Base-by-base conservation (phyloP, 1,140 invertebrate genomes). In the Sitophilus oryzae region DNA sequence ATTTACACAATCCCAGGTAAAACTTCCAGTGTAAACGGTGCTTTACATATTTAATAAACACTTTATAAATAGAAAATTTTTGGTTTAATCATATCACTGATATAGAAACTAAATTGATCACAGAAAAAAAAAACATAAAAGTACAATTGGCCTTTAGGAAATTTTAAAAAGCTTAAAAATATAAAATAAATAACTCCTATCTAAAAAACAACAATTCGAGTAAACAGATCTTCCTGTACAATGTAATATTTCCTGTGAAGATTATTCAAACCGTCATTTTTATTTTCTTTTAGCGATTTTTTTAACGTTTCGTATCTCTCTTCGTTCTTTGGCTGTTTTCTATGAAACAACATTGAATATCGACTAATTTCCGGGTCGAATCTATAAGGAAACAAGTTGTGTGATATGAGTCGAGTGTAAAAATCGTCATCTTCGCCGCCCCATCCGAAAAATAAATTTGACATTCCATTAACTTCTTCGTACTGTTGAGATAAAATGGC, bases 391-490 rank as follows among this genome's bases (percentile, higher is more conserved):
- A 78, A 72, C 11, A 82, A 69, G 19, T 77, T 72, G 56, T 75
- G 66, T 35, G 69, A 61, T 20, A 74, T 66, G 30, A 88, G 66
- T 34, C 85, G 72, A 34, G 68, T 73, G 61, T 83, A 88, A 66
- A 96, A 84, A 71, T 97, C 93, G 75, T 95, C 92, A 73, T 94
- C 90, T 75, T 94, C 90, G 34, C 87, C 90, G 50, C 82, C 89
- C 88, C 87, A 92, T 0, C 89, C 91, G 77, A 82, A 91, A 73
- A 88, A 95, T 19, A 82, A 71, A 74, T 95, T 96, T 10, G 90
- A 91, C 79, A 95, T 96, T 1, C 95, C 94, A 76, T 98, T 97
- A 1, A 92, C 82, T 58, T 73, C 71, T 52, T 82, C 76, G 70
- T 86, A 95, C 55, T 89, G 84, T 44, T 81, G 75, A 25, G 79